Evolutionary conservation across 2,113 vertebrate species (phyloP), one percentile per base, ranked within the genome.

Genomic region (Deroptyus accipitrinus): DNA sequence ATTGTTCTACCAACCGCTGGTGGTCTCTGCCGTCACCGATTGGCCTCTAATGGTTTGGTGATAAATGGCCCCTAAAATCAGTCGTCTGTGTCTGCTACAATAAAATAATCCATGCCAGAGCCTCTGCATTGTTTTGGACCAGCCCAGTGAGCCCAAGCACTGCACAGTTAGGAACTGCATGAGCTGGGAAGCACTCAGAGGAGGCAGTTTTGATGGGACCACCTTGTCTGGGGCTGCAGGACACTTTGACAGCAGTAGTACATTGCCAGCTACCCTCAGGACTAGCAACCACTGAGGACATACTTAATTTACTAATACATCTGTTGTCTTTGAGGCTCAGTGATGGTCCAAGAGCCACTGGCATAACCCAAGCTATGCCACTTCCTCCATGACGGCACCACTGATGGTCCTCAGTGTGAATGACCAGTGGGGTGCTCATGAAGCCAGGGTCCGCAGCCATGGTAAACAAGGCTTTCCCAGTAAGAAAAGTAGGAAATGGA

Each of bases 391-490:
- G 19, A n/a, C 0, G 0, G 17, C 25, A 46, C 15, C 17, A 18
- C 13, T 2, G 4, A 3, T 35, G 30, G 17, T 66, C 14, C 86
- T 85, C 0, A 0, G 3, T 0, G 1, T 13, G 30, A 81, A 35
- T 7, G 14, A 59, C 13, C 51, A 49, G 4, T 0, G 0, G 4
- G 46, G 64, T 41, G 49, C 2, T 31, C 59, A 62, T 20, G 11
- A 37, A 86, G 31, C 24, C 52, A 33, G 67, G 8, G 23, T 23
- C 78, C 46, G 59, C 31, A 75, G 68, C 41, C 28, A 44, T 6
- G 0, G 3, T 25, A 69, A 77, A 54, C 7, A 24, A 70, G 10
- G 39, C 27, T 89, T 93, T 78, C 41, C 49, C 64, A 69, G 24
- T 6, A 72, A 48, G 35, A 86, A 75, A 94, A 77, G 41, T 37